phyloP scores from a whole-genome alignment of 2,113 vertebrate genomes.

The Craseonycteris thonglongyai region DNA sequence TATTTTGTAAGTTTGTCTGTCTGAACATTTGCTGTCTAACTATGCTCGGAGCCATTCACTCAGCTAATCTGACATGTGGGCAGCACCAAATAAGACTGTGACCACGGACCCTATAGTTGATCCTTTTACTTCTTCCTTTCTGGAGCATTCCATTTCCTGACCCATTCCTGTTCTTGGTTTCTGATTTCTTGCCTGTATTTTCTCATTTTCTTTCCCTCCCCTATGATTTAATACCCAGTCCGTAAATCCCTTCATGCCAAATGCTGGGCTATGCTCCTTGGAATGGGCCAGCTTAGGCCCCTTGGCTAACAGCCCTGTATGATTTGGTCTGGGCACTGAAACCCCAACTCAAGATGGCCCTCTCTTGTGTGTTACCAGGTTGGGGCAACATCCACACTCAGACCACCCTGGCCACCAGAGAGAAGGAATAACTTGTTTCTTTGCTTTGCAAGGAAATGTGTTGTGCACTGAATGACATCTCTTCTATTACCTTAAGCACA shows the following conservation, averaged over 20 bases:
- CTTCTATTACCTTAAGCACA: not conserved
- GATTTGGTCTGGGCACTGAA: not conserved
- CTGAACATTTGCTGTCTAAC: not conserved
- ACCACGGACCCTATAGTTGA: not conserved
- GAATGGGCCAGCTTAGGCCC: not conserved
- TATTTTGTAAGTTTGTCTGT: no score
- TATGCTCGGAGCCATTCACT: not conserved
- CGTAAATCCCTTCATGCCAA: not conserved
- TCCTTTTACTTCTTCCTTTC: not conserved
- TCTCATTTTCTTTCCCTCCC: no score
- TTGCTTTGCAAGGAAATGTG: not conserved
- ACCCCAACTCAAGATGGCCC: not conserved
- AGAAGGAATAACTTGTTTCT: not conserved
- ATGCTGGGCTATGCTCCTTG: not conserved
- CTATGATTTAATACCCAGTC: not conserved
- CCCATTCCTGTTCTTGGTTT: not conserved
- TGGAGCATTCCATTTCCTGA: not conserved
- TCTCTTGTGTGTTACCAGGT: not conserved
- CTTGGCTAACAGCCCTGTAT: not conserved
- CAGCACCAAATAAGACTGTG: not conserved
- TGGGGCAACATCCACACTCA: not conserved
- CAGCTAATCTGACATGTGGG: not conserved
- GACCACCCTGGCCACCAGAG: not conserved
- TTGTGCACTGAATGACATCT: not conserved
- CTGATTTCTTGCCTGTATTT: not conserved